phyloP scores from a whole-genome alignment of 2,888 invertebrate species.

The Hemithea aestivaria region DNA sequence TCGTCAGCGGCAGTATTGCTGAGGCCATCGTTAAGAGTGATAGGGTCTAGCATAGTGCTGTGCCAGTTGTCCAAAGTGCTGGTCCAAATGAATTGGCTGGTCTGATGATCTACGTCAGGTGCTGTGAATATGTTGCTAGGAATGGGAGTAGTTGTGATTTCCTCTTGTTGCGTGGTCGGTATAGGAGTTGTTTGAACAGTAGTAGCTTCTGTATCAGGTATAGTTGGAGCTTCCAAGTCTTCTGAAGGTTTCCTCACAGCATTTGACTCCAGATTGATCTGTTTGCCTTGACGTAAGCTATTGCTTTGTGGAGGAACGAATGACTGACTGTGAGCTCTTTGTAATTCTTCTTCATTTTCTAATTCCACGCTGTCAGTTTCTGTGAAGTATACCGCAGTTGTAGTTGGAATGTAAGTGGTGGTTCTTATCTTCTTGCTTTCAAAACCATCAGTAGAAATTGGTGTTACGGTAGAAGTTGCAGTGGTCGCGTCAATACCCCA shows the following conservation, averaged over 20 bases:
- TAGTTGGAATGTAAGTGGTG: conserved; percentile 44
- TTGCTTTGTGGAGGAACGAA: conserved; percentile 80
- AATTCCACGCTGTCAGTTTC: conserved; percentile 64
- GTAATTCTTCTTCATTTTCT: conserved; percentile 82
- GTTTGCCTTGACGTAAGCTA: conserved; percentile 63
- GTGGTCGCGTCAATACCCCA: conserved; percentile 64
- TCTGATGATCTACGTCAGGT: conserved; percentile 63
- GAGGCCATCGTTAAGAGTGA: conserved; percentile 84
- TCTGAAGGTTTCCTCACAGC: conserved; percentile 56
- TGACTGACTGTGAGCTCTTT: conserved; percentile 84
- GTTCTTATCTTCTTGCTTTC: conserved; percentile 65
- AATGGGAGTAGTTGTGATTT: conserved; percentile 48
- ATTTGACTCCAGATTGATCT: conserved; percentile 47
- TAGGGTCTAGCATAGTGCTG: conserved; percentile 85
- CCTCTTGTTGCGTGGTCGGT: conserved; percentile 48
- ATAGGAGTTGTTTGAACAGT: conserved; percentile 49
- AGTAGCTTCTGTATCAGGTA: conserved; percentile 47
- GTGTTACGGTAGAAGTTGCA: conserved; percentile 47
- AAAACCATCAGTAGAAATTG: conserved; percentile 50
- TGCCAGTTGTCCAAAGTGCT: conserved; percentile 79
- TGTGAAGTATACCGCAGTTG: conserved; percentile 59
- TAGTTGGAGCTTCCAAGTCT: conserved; percentile 64
- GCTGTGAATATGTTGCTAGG: conserved; percentile 57
- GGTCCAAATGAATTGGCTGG: conserved; percentile 65
- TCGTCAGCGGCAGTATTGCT: conserved; percentile 57